phyloP scores from a whole-genome alignment of 1,140 invertebrate species.

The Caenorhabditis elegans region DNA sequence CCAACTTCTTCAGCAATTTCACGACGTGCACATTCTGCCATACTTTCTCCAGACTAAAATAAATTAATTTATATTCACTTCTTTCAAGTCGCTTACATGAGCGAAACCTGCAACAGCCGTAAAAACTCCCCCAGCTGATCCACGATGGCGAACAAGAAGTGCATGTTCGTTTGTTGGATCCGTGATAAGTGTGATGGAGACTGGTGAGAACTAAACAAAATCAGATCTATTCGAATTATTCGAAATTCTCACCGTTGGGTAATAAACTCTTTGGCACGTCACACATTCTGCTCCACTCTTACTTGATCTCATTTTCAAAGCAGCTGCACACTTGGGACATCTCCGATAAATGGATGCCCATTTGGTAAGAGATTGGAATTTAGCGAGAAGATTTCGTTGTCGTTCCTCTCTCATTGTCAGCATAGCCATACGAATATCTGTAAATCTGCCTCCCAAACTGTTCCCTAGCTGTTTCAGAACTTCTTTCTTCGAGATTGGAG shows the following conservation, averaged over 20 bases:
- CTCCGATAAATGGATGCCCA: constrained; percentile 57
- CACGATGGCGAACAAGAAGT: constrained; percentile 70
- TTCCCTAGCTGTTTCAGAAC: constrained; percentile 1
- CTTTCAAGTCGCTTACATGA: constrained; percentile 67
- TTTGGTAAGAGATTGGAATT: constrained; percentile 58
- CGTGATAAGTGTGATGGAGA: constrained; percentile 71
- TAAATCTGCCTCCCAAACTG: constrained; percentile 58
- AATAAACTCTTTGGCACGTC: constrained; percentile 42
- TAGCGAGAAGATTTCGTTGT: constrained; percentile 46
- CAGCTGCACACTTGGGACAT: constrained; percentile 54
- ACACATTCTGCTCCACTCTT: constrained; percentile 54
- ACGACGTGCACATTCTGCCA: constrained; percentile 71
- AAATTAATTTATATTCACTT: background rate
- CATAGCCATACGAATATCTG: constrained; percentile 60
- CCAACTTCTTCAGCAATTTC: constrained; percentile 73
- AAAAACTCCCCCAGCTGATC: constrained; percentile 70
- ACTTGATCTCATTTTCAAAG: constrained; percentile 51
- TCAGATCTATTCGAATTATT: background rate
- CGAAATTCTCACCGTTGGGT: constrained; percentile 35
- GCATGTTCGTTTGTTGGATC: constrained; percentile 68
- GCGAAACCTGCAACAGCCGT: constrained; percentile 73
- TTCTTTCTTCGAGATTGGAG: constrained; percentile 1
- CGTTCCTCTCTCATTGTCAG: constrained; percentile 52
- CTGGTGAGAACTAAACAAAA: constrained; percentile 67
- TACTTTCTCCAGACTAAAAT: constrained; percentile 69